phyloP scores from a whole-genome alignment of 2,888 invertebrate species.

The Yponomeuta malinellus region DNA sequence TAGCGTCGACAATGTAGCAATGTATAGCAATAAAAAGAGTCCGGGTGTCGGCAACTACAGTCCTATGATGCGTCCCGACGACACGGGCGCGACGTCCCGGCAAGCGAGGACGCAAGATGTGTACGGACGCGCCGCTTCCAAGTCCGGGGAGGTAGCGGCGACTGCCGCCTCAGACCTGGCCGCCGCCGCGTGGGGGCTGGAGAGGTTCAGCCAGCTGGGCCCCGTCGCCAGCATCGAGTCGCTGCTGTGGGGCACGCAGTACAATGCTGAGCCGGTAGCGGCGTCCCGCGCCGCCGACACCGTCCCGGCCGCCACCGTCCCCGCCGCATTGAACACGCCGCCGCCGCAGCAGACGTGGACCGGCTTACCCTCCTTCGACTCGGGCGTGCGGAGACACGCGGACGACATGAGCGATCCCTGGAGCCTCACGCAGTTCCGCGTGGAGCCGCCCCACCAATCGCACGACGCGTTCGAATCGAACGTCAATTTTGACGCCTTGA shows the following conservation, averaged over 20 bases:
- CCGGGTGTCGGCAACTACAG: slow-evolving; percentile 62
- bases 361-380: slow-evolving; percentile 51
- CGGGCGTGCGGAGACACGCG: slow-evolving; percentile 33
- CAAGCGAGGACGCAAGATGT: slow-evolving; percentile 31
- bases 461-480: slow-evolving; percentile 59
- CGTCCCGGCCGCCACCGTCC: slow-evolving; percentile 39
- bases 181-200: slow-evolving; percentile 32
- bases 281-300: slow-evolving; percentile 32
- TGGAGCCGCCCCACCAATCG: slow-evolving; percentile 55
- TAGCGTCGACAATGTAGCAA: slow-evolving; percentile 47
- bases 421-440: slow-evolving; percentile 59
- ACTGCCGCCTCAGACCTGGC: slow-evolving; percentile 17
- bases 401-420: slow-evolving; percentile 41
- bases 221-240: slow-evolving; percentile 43
- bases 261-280: slow-evolving; percentile 34
- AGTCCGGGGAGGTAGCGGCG: slow-evolving; percentile 45
- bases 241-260: slow-evolving; percentile 50
- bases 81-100: slow-evolving; percentile 42
- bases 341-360: slow-evolving; percentile 49
- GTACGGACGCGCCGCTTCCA: slow-evolving; percentile 44
- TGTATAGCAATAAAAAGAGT: slow-evolving; percentile 54
- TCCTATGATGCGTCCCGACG: slow-evolving; percentile 61
- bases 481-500: slow-evolving; percentile 54
- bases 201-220: slow-evolving; percentile 44
- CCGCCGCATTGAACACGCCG: slow-evolving; percentile 49